Conservation (phyloP, 2,797 vertebrate species). For the Mus caroli region DNA sequence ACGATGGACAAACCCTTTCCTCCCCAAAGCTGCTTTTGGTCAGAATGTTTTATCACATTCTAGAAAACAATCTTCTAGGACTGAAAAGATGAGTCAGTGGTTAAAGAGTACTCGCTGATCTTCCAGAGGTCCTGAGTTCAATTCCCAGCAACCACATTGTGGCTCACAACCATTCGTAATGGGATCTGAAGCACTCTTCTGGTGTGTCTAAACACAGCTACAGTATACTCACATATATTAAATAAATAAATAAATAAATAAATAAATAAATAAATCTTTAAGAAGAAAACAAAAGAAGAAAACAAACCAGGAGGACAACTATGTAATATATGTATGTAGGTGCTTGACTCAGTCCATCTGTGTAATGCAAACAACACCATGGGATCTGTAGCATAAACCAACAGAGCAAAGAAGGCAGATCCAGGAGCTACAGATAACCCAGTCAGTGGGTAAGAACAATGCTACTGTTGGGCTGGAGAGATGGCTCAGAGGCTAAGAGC, state of each 20-base stretch:
- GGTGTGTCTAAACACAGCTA: not conserved
- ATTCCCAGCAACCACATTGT: not conserved
- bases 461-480: not conserved
- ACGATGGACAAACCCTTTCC: not conserved
- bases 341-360: slow-evolving; percentile 11
- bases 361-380: not conserved
- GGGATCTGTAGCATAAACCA: slow-evolving; percentile 1
- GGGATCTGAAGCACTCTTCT: too few relatives aligned
- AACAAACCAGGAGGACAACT: not conserved
- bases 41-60: not conserved
- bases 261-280: too few relatives aligned
- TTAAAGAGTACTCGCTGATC: too few relatives aligned
- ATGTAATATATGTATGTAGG: not conserved
- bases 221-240: not conserved
- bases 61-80: not conserved
- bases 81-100: too few relatives aligned
- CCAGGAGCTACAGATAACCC: not conserved
- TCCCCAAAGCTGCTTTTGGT: not conserved
- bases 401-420: not conserved
- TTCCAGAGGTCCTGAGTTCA: too few relatives aligned
- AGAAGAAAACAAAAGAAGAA: too few relatives aligned
- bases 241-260: too few relatives aligned
- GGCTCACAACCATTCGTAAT: not conserved
- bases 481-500: not conserved
- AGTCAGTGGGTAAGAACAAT: not conserved